Evolutionary conservation across 2,113 vertebrate genomes (phyloP), one percentile per base, ranked within the genome.

Genomic region (Brachirus orientalis): DNA sequence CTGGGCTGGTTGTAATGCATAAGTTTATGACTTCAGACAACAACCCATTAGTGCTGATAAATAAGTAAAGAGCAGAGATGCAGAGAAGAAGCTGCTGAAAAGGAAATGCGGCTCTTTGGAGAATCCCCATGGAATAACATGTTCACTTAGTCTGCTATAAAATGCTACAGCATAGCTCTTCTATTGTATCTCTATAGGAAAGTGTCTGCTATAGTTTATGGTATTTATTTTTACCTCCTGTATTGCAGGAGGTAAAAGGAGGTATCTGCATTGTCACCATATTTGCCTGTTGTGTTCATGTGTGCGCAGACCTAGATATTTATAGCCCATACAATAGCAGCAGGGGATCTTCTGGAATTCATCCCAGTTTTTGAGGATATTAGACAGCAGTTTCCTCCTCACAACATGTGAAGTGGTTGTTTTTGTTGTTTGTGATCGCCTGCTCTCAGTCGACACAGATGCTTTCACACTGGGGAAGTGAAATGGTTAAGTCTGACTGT

Each of bases 401-500:
- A n/a, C n/a, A n/a, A n/a, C n/a, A n/a, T n/a, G n/a, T n/a, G n/a
- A n/a, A n/a, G n/a, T n/a, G n/a, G n/a, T n/a, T n/a, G 40, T 13
- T 47, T 35, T 53, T 41, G 17, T 7, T n/a, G n/a, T 35, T 8
- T 20, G 9, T 1, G 47, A 63, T 77, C 79, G 77, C 60, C 82
- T 83, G 84, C 71, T n/a, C n/a, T n/a, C n/a, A n/a, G n/a, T n/a
- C n/a, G n/a, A n/a, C n/a, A 71, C 19, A 40, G 20, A n/a, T 44
- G 8, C 8, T 22, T 64, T 45, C 18, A n/a, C 20, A 36, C 0
- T n/a, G n/a, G n/a, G 71, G 89, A 20, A 38, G 45, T 38, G 73
- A 88, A 88, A 5, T 91, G 76, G 93, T 94, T 93, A 94, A 79
- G 66, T 72, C 83, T 91, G 91, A 89, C 90, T 90, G 77, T 72